Evolutionary conservation across 2,113 vertebrate genomes (phyloP).

Genomic region (Hassar affinis): DNA sequence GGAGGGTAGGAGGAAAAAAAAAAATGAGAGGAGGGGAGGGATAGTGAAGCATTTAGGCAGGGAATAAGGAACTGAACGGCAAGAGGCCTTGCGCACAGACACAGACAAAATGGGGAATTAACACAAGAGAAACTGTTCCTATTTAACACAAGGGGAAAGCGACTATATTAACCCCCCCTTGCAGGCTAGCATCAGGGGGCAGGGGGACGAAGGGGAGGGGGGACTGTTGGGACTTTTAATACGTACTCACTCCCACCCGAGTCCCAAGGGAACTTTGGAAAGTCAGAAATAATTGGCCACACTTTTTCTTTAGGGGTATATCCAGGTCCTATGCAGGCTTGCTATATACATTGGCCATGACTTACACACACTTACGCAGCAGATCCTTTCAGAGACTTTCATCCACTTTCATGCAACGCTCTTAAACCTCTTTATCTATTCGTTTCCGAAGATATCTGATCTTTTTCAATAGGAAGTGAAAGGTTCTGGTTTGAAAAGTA

Average conservation of each 20-base stretch:
- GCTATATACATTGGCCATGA: not conserved
- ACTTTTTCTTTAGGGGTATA: conserved; percentile 17
- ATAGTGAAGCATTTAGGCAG: conserved; percentile 59
- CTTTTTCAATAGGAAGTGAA: not conserved
- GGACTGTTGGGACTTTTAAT: conserved; percentile 34
- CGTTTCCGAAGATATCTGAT: not conserved
- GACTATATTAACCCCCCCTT: conserved; percentile 81
- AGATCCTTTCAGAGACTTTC: too few relatives aligned
- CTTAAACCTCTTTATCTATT: not conserved
- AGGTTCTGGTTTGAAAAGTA: not conserved
- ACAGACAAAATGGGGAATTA: conserved; percentile 95
- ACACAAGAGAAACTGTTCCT: conserved; percentile 99
- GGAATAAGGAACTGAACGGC: conserved; percentile 80
- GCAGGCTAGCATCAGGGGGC: conserved; percentile 31
- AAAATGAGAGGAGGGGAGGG: conserved; percentile 78
- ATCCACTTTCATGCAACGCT: not conserved
- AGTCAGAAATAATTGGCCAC: conserved; percentile 46
- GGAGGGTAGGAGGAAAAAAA: conserved; percentile 70
- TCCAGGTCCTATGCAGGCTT: not conserved
- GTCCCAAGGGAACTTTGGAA: conserved; percentile 46
- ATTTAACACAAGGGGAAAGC: conserved; percentile 88
- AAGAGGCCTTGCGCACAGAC: conserved; percentile 87
- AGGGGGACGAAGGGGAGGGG: conserved; percentile 11
- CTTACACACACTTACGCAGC: not conserved
- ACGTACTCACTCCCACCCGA: conserved; percentile 20